These are phyloP conservation scores for Bothrops jararaca DNA, from an alignment of 2,113 vertebrate genomes.

Conservation along the genomic window DNA sequence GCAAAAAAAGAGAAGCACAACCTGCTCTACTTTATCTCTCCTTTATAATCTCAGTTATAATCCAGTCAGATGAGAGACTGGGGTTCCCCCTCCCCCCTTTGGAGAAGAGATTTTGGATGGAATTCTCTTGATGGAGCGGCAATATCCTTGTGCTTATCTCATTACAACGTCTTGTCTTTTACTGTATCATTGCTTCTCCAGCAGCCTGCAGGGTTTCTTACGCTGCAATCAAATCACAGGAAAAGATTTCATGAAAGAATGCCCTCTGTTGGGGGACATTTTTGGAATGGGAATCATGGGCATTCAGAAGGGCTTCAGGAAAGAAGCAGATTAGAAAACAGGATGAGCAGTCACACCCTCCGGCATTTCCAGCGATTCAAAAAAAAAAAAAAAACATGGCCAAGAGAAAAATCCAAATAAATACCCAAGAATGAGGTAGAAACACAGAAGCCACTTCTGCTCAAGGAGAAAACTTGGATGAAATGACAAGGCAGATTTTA, in stretches of 20 bases:
- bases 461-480: background rate
- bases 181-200: background rate
- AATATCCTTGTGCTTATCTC: background rate
- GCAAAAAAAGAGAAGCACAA: background rate
- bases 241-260: background rate
- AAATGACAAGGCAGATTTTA: background rate
- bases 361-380: background rate
- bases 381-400: background rate
- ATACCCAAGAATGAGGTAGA: background rate
- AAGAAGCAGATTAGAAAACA: background rate
- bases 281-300: background rate
- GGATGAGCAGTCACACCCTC: background rate
- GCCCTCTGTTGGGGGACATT: background rate
- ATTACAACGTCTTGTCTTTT: background rate
- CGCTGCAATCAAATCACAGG: background rate
- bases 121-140: background rate
- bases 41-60: background rate
- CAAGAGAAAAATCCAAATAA: background rate
- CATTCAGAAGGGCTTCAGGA: background rate
- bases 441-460: background rate
- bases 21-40: background rate
- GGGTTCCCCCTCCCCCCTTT: too few species aligned
- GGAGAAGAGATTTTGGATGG: background rate
- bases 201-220: background rate
- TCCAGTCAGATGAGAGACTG: background rate